These are phyloP conservation scores for Nudaria mundana DNA, from an alignment of 2,888 invertebrate species.

Conservation along the genomic window DNA sequence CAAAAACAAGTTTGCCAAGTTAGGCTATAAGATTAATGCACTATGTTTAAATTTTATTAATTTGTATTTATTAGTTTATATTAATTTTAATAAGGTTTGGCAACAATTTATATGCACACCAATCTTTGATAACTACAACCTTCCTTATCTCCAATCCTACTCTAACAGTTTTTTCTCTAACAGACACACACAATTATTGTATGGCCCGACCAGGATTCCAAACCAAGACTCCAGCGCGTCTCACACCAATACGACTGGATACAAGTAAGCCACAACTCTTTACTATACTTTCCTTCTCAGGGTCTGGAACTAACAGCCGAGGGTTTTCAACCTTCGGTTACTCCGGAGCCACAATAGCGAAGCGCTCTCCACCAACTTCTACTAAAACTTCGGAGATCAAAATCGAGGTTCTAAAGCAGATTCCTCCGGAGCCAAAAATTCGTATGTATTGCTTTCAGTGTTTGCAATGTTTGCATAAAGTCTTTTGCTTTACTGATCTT, in stretches of 20 bases:
- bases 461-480: too few species aligned
- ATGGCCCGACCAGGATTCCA: constrained; percentile 9
- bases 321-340: constrained; percentile 75
- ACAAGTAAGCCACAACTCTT: constrained; percentile 11
- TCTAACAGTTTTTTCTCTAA: constrained; percentile 18
- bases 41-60: too few species aligned
- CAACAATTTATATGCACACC: too few species aligned
- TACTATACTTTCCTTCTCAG: constrained; percentile 23
- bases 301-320: constrained; percentile 62
- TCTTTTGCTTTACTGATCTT: too few species aligned
- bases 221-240: constrained; percentile 5
- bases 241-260: constrained; percentile 9
- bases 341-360: constrained; percentile 66
- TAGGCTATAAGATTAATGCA: too few species aligned
- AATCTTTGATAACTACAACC: too few species aligned
- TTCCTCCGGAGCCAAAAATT: constrained; percentile 53
- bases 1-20: too few species aligned
- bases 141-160: constrained; percentile 7
- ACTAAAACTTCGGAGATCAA: constrained; percentile 66
- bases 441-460: too few species aligned
- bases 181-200: constrained; percentile 12
- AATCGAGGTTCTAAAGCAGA: constrained; percentile 61
- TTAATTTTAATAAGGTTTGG: too few species aligned
- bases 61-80: too few species aligned
- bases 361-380: constrained; percentile 61